Evolutionary conservation across 2,113 vertebrate genomes (phyloP), one percentile per base, ranked within the genome.

Genomic region (Psittacula cyanocephala): DNA sequence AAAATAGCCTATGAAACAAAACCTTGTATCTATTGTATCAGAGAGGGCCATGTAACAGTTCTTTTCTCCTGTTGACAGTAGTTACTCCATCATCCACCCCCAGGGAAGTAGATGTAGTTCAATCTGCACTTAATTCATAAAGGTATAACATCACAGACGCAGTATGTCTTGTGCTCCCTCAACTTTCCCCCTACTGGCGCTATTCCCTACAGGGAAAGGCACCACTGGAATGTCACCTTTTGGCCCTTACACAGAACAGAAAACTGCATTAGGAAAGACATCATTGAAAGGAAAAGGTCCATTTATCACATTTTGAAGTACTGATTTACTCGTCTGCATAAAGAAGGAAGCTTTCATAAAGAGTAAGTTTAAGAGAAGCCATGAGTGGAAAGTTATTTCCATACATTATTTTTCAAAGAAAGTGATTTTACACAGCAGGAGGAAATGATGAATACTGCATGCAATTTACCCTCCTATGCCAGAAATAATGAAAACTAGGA

Each of bases 341-440:
- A 85, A 28, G 52, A 64, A 68, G 37, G 53, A 78, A 88, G 22
- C 63, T 89, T 85, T 96, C 87, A 86, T 52, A 16, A 55, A n/a
- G 9, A 64, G 6, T 33, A 63, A 43, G 37, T 85, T 68, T 50
- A 60, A 91, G 39, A 55, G 75, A 81, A 68, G 44, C 35, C 64
- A 7, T 64, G 63, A 91, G 77, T 85, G 35, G 85, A 92, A 96
- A 94, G 83, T 35, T 74, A 96, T 93, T 93, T 93, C 60, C 80
- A 92, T 80, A 63, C 35, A 74, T 91, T 93, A 93, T 82, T 86
- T 92, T 89, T 94, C 86, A 87, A 93, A 86, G 59, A 82, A 76
- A 91, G 63, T 53, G 37, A 79, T 93, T 91, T 93, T 41, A 80
- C 74, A 43, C 72, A 88, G 49, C 62, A 87, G 86, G 78, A 84